Percentiles rank a stretch among this genome's conserved stretches.
These are phyloP conservation scores for Sebastes glaucus DNA, from an alignment of 2,797 vertebrate genomes.

Conservation along the genomic window DNA sequence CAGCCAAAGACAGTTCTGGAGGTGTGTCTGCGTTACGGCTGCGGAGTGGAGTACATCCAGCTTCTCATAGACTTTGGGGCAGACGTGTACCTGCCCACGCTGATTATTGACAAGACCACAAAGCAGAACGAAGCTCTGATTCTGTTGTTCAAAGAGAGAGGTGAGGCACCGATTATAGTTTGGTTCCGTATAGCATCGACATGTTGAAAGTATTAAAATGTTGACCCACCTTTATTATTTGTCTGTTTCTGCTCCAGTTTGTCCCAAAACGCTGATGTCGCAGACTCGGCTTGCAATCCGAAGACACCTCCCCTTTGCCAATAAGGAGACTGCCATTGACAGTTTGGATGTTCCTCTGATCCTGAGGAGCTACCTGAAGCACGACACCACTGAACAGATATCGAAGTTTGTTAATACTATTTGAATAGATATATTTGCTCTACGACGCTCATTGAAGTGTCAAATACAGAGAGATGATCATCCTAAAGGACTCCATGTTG, in stretches of 20 bases:
- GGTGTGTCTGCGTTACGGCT: conserved; percentile 89
- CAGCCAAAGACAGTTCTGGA: conserved; percentile 91
- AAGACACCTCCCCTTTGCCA: conserved; percentile 74
- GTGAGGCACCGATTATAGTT: conserved; percentile 67
- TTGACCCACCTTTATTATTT: background rate
- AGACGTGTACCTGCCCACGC: conserved; percentile 86
- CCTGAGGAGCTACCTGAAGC: conserved; percentile 88
- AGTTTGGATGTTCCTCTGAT: conserved; percentile 84
- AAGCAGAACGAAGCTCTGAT: conserved; percentile 82
- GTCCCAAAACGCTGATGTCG: conserved; percentile 91
- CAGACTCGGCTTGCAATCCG: conserved; percentile 86
- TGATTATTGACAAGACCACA: conserved; percentile 72
- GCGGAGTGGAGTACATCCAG: conserved; percentile 84
- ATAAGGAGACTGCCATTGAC: conserved; percentile 67
- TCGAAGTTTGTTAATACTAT: background rate
- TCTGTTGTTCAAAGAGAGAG: conserved; percentile 90
- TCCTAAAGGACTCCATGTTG: background rate
- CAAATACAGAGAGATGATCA: background rate
- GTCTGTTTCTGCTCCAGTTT: conserved; percentile 74
- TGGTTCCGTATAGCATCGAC: background rate
- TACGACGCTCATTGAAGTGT: background rate
- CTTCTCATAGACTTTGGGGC: conserved; percentile 96
- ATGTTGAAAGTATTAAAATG: background rate
- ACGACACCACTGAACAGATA: conserved; percentile 64
- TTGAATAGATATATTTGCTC: background rate